These are phyloP conservation scores for Drosophila paracracens DNA, from an alignment of 2,888 invertebrate genomes.

Conservation along the genomic window DNA sequence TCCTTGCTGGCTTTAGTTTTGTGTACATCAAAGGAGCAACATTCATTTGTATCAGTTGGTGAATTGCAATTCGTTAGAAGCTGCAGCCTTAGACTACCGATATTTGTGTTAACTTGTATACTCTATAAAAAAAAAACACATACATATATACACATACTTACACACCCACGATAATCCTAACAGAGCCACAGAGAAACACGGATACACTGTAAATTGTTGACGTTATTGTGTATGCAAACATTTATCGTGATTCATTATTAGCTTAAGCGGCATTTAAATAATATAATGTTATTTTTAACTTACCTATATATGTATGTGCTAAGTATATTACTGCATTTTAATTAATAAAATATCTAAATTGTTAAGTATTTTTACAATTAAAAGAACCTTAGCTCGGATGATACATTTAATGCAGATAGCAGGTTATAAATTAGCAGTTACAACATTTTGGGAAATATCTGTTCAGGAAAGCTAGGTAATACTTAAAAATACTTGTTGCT, in stretches of 20 bases:
- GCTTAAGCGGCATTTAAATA: constrained; percentile 49
- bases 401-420: background rate
- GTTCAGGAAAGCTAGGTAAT: background rate
- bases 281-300: constrained; percentile 50
- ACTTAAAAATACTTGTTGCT: background rate
- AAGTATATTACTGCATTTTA: constrained; percentile 56
- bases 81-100: constrained; percentile 30
- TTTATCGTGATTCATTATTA: constrained; percentile 51
- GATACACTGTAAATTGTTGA: constrained; percentile 54
- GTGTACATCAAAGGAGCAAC: constrained; percentile 25
- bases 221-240: constrained; percentile 59
- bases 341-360: constrained; percentile 11
- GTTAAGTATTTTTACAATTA: constrained; percentile 54
- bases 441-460: background rate
- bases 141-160: constrained; percentile 2
- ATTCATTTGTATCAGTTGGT: constrained; percentile 30
- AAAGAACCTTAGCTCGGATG: background rate
- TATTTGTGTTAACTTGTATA: constrained; percentile 22
- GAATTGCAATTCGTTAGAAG: constrained; percentile 35
- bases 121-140: background rate
- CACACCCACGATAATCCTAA: constrained; percentile 15
- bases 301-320: constrained; percentile 58
- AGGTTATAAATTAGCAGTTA: background rate
- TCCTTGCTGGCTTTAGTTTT: constrained; percentile 49
- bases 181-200: constrained; percentile 18